Percentiles rank a stretch among this genome's conserved stretches.
Conservation (phyloP, 2,888 invertebrate genomes). For the Lasioglossum oenotherae region DNA sequence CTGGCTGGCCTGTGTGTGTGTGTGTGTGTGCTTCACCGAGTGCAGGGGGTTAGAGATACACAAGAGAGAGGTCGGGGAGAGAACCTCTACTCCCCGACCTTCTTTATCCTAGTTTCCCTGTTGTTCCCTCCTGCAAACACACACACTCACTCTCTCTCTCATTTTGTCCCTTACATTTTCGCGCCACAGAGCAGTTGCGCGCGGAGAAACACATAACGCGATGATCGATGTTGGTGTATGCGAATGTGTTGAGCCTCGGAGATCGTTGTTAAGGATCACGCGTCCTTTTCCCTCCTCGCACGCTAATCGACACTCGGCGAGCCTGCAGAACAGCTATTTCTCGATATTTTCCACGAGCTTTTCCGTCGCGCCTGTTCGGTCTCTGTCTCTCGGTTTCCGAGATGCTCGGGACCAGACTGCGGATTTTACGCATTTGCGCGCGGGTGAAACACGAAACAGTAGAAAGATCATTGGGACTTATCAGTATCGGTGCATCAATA, state of each 20-base stretch:
- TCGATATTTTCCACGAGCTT: neutral
- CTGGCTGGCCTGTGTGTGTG: slow-evolving; percentile 16
- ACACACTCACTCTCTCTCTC: slow-evolving; percentile 26
- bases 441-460: too few species aligned
- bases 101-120: slow-evolving; percentile 46
- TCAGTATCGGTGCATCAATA: too few species aligned
- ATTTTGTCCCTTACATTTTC: neutral
- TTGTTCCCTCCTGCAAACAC: too few species aligned
- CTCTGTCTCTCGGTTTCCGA: slow-evolving; percentile 1
- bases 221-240: slow-evolving; percentile 78
- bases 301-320: slow-evolving; percentile 14
- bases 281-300: slow-evolving; percentile 28
- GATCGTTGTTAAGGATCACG: slow-evolving; percentile 46
- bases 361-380: too few species aligned
- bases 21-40: slow-evolving; percentile 26
- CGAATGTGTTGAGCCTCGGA: slow-evolving; percentile 66
- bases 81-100: slow-evolving; percentile 28
- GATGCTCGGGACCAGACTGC: too few species aligned
- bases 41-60: slow-evolving; percentile 43
- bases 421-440: too few species aligned
- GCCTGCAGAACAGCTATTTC: neutral
- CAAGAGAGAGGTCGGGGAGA: slow-evolving; percentile 5
- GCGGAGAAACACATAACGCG: slow-evolving; percentile 31
- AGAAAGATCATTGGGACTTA: too few species aligned
- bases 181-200: slow-evolving; percentile 20